Evolutionary conservation across 53 echinoderm and acorn worm genomes (phyloP).

Genomic region (Holothuria scabra): DNA sequence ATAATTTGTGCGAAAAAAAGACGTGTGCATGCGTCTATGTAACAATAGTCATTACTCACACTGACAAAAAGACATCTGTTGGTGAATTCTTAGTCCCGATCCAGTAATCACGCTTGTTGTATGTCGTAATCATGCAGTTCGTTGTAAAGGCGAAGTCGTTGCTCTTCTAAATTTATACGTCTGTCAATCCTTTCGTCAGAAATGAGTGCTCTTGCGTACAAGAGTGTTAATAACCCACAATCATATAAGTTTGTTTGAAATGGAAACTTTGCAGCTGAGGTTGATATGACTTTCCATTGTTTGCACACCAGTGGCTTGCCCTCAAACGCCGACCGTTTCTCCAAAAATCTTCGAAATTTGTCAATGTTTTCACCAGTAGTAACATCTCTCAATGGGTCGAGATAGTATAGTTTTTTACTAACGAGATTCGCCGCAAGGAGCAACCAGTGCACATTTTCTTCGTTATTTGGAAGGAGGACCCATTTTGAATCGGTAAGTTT

Average conservation of each 20-base stretch:
- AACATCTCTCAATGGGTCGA: background rate
- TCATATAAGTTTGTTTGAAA: conserved; percentile 4
- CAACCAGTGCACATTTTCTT: background rate
- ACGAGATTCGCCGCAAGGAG: background rate
- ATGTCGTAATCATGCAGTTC: conserved; percentile 15
- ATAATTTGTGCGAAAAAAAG: no score
- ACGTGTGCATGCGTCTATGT: no score
- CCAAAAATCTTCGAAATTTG: background rate
- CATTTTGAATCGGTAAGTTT: background rate
- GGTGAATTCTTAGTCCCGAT: no score
- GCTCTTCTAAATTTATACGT: background rate
- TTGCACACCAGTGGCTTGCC: conserved; percentile 24
- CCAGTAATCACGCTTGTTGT: background rate
- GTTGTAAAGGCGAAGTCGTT: background rate
- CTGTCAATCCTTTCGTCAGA: no score
- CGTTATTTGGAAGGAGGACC: conserved; percentile 6
- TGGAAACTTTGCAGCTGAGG: conserved; percentile 3
- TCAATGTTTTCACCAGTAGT: background rate
- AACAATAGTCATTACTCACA: no score
- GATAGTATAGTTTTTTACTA: background rate
- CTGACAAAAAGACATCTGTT: no score
- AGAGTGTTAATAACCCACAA: background rate
- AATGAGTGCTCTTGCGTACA: no score
- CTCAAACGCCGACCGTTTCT: conserved; percentile 6
- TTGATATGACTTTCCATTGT: background rate